Conservation (phyloP, 2,888 invertebrate species). For the Tipula unca region DNA sequence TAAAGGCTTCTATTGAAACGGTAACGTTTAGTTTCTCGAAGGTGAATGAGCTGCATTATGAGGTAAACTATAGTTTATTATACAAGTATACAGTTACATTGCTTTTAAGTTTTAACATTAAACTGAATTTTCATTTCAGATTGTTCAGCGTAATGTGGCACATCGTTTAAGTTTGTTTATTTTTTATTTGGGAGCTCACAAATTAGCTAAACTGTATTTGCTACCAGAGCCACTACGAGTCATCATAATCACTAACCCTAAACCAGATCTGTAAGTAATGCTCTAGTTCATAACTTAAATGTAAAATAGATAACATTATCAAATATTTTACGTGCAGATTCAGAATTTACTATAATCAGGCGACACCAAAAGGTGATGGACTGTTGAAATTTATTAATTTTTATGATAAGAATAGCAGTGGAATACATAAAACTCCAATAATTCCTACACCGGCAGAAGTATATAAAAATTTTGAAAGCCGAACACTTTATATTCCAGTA, state of each 20-base stretch:
- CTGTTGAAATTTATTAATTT: conserved; percentile 60
- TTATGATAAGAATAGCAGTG: conserved; percentile 53
- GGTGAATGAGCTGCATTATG: conserved; percentile 32
- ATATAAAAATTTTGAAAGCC: conserved; percentile 56
- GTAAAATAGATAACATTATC: too few species aligned
- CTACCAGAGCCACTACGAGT: conserved; percentile 45
- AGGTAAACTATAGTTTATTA: conserved; percentile 19
- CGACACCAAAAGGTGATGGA: conserved; percentile 49
- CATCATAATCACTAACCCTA: conserved; percentile 54
- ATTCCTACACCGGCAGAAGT: conserved; percentile 53
- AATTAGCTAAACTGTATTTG: conserved; percentile 39
- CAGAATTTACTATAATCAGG: conserved; percentile 65
- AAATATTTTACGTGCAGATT: too few species aligned
- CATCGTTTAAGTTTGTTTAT: conserved; percentile 47
- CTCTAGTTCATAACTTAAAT: neutral
- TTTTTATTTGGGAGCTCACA: conserved; percentile 56
- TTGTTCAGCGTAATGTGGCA: conserved; percentile 31
- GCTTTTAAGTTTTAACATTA: neutral
- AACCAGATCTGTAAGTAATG: conserved; percentile 32
- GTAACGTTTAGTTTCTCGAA: conserved; percentile 37
- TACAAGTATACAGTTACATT: neutral
- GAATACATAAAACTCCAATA: conserved; percentile 57
- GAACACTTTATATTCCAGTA: conserved; percentile 59
- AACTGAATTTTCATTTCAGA: neutral
- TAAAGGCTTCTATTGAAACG: conserved; percentile 36